Evolutionary conservation across 1,140 invertebrate species (phyloP), one percentile per base, ranked within the genome.

Genomic region (Saccostrea echinata): DNA sequence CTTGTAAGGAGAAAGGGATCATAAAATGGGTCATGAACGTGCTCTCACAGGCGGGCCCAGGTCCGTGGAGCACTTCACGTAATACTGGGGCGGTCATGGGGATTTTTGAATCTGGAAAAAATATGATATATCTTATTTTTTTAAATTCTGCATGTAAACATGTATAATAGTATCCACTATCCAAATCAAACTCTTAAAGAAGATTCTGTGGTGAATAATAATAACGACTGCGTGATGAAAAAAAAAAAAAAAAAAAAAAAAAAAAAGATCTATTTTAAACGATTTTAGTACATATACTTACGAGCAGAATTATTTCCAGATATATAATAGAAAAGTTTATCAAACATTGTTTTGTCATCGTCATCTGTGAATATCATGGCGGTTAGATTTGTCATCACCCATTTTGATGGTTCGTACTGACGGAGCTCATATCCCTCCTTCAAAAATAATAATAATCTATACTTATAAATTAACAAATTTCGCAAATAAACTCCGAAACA

Each of bases 31-130:
- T 92, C 64, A 91, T 90, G 88, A 93, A 93, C 51, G 90, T 91
- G 52, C 90, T 91, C 84, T 91, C 90, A 76, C 92, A 93, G 33
- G 91, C 90, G 4, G 93, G 91, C 61, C 93, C 92, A 9, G 86
- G 84, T 18, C 93, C 92, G 33, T 93, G 93, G 21, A 89, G 87
- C 1, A 94, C 88, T 71, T 89, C 90, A 0, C 90, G 92, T 35
- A 92, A 33, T 9, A 94, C 93, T 24, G 94, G 94, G 0, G 93
- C 88, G 13, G 93, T 94, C 93, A 94, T 94, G 0, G 92, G 90
- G n/a, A 94, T 93, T 83, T 93, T 92, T 4, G 90, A 89, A 35
- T 92, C 92, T 92, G 85, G 88, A 86, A 52, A 85, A 88, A 43
- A 21, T 0, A 1, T 61, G n/a, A n/a, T n/a, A n/a, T 6, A 1